Conservation (phyloP, 1,140 invertebrate genomes). For the Anthonomus grandis region DNA sequence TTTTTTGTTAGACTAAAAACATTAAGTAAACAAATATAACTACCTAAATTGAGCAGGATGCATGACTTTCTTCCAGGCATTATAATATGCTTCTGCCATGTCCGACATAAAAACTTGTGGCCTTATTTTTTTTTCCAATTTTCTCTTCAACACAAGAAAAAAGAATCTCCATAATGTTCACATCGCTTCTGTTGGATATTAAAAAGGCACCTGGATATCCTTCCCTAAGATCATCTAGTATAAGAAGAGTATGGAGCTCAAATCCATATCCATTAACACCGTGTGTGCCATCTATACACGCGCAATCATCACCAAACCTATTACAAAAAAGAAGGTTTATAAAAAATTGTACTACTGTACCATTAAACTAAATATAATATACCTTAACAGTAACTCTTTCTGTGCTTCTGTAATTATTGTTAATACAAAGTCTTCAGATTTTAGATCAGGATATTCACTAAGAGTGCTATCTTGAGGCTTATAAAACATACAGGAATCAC, state of each 20-base stretch:
- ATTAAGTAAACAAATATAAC: background rate
- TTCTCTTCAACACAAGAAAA: constrained; percentile 4
- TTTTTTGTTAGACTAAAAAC: background rate
- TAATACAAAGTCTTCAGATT: constrained; percentile 4
- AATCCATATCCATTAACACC: constrained; percentile 16
- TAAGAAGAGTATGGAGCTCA: constrained; percentile 12
- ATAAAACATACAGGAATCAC: constrained; percentile 3
- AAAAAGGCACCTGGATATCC: constrained; percentile 14
- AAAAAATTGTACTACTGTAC: too few relatives aligned
- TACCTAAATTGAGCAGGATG: background rate
- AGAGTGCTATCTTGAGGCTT: constrained; percentile 1
- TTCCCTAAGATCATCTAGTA: constrained; percentile 15
- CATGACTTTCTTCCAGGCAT: constrained; percentile 20
- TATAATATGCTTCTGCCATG: constrained; percentile 7
- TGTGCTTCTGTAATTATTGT: constrained; percentile 9
- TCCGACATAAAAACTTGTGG: constrained; percentile 18
- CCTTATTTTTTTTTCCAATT: background rate
- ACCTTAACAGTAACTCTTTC: constrained; percentile 1
- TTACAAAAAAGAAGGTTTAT: too few relatives aligned
- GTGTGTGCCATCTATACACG: constrained; percentile 20
- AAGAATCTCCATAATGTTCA: background rate
- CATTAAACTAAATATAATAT: too few relatives aligned
- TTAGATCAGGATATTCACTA: constrained; percentile 1
- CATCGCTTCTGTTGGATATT: constrained; percentile 13
- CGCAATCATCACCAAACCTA: constrained; percentile 12